Percentiles rank a stretch among this genome's conserved stretches.
These are phyloP conservation scores for Amphiprion ocellaris DNA, from an alignment of 2,113 vertebrate species.

Conservation along the genomic window DNA sequence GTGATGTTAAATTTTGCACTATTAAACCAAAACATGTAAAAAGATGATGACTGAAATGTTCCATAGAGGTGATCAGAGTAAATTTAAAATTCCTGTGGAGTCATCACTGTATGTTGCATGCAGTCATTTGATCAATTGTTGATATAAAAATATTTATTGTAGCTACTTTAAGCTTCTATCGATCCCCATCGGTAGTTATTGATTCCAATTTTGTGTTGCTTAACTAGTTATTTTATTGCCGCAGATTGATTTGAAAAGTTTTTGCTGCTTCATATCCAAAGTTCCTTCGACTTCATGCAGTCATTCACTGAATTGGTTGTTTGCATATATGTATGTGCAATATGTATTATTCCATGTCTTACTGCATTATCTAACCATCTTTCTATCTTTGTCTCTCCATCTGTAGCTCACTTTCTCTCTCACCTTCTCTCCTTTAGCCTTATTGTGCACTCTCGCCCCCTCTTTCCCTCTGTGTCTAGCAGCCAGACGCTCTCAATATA, in stretches of 20 bases:
- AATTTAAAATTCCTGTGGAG: too few relatives aligned
- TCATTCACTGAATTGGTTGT: not conserved
- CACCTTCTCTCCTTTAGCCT: constrained; percentile 55
- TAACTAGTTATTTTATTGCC: not conserved
- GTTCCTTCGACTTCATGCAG: not conserved
- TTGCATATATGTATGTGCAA: not conserved
- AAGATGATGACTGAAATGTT: too few relatives aligned
- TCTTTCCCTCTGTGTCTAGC: constrained; percentile 86
- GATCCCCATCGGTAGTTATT: not conserved
- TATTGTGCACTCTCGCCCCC: constrained; percentile 75
- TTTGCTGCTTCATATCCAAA: not conserved
- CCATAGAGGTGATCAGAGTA: too few relatives aligned
- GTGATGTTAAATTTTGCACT: too few relatives aligned
- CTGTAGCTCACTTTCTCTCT: constrained; percentile 36
- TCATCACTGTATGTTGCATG: too few relatives aligned
- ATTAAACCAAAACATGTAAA: too few relatives aligned
- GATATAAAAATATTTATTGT: too few relatives aligned
- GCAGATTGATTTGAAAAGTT: too few relatives aligned
- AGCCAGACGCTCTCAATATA: constrained; percentile 93
- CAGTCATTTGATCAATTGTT: too few relatives aligned
- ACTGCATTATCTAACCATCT: constrained; percentile 15
- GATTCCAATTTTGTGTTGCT: not conserved
- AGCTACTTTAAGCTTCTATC: too few relatives aligned
- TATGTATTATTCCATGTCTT: not conserved
- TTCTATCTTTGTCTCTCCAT: constrained; percentile 36